A percentile compares a stretch with the other conserved stretches of the same genome.
These are phyloP conservation scores for Micrasema minimum DNA, from an alignment of 1,140 invertebrate species.

Conservation along the genomic window DNA sequence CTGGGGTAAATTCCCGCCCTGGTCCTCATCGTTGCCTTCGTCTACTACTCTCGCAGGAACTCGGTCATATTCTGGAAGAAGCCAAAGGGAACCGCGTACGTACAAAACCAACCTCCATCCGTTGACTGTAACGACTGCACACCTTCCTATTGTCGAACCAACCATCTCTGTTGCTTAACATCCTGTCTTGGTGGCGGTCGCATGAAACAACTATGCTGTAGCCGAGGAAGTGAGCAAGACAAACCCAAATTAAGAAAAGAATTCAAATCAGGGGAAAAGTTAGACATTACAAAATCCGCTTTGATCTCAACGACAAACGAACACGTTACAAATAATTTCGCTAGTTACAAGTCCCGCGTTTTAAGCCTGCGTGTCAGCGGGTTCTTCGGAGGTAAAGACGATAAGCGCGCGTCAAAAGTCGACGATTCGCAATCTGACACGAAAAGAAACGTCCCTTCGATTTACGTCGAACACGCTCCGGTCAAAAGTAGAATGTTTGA, in stretches of 20 bases:
- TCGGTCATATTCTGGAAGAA: slow-evolving; percentile 75
- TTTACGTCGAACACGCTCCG: slow-evolving; percentile 24
- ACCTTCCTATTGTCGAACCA: slow-evolving; percentile 1
- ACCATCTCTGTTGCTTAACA: not conserved
- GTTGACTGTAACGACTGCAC: not conserved
- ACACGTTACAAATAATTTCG: slow-evolving; percentile 52
- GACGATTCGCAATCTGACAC: slow-evolving; percentile 5
- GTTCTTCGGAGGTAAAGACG: slow-evolving; percentile 41
- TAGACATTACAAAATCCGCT: slow-evolving; percentile 72
- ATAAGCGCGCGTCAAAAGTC: slow-evolving; percentile 37
- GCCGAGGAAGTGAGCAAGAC: not conserved
- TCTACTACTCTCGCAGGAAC: slow-evolving; percentile 80
- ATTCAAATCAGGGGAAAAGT: too few species aligned
- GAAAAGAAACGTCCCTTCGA: slow-evolving; percentile 12
- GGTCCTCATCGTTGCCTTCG: slow-evolving; percentile 72
- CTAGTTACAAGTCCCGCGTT: slow-evolving; percentile 46
- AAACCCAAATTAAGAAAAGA: too few species aligned
- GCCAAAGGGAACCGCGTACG: slow-evolving; percentile 74
- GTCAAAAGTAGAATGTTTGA: slow-evolving; percentile 52
- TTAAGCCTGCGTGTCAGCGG: slow-evolving; percentile 45
- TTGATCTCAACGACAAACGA: slow-evolving; percentile 79
- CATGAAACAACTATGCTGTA: slow-evolving; percentile 34
- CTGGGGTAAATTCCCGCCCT: slow-evolving; percentile 81
- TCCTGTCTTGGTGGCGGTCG: slow-evolving; percentile 19
- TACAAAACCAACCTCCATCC: slow-evolving; percentile 61